Base-by-base conservation (phyloP, 2,888 invertebrate species). In the Spicauda simplicius region DNA sequence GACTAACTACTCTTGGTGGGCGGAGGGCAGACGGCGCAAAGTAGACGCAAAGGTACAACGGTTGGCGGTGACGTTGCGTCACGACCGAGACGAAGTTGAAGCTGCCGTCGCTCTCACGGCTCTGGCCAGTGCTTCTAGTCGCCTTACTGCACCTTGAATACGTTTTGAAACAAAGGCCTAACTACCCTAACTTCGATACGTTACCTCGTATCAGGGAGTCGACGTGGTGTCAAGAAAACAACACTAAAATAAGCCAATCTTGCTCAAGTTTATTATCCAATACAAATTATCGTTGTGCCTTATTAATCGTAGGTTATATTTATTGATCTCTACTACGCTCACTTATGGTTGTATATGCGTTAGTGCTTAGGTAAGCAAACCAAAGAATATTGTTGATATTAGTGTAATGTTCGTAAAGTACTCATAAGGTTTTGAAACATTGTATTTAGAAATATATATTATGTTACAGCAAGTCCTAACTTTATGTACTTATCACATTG, bases 81-180 rank as follows among this genome's bases (percentile, higher is more conserved):
- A 96, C 80, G 96, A 95, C 64, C 94, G 95, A 75, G 96, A 96
- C 78, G 96, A 97, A 80, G 91, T 97, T 20, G 96, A 96, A 79
- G 96, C 96, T 0, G 96, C 96, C 0, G 96, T 96, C 71, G 96
- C 96, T 0, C 87, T 97, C 8, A 96, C 96, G 0, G 94, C 95
- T 63, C 85, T 97, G 70, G 96, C 96, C 1, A 88, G 93, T 30
- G 88, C 90, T 6, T 78, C 86, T 6, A 83, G 77, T 65, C 84
- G 89, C 25, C 74, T 89, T n/a, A 80, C 84, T 30, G 83, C 88
- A 20, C 86, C 82, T 11, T 88, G 70, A 79, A 57, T 19, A 56
- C 59, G 6, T 18, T 4, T 10, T 0, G n/a, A 5, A n/a, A 45
- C 45, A 45, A 45, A 45, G 45, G n/a, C 45, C 2, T n/a, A 45